These are phyloP conservation scores for Tortricodes alternella DNA, from an alignment of 2,888 invertebrate genomes.

Conservation along the genomic window DNA sequence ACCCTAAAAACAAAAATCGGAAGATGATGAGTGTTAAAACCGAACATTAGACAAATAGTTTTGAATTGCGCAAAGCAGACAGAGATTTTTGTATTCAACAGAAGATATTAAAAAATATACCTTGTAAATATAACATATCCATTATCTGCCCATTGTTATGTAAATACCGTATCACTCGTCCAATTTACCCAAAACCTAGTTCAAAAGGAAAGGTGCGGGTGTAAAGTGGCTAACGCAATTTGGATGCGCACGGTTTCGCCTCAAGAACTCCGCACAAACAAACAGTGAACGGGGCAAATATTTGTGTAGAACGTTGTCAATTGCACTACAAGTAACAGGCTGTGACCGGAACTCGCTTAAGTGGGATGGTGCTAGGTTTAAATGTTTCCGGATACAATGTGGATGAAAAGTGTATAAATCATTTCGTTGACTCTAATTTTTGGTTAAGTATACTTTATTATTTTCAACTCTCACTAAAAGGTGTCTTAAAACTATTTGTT, in stretches of 20 bases:
- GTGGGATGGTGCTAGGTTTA: neutral
- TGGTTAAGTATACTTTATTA: too few species aligned
- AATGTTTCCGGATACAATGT: conserved; percentile 2
- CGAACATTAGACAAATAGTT: too few species aligned
- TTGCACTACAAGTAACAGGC: conserved; percentile 25
- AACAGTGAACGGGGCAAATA: conserved; percentile 28
- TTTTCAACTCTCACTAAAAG: too few species aligned
- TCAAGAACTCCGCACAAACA: conserved; percentile 23
- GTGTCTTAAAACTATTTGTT: too few species aligned
- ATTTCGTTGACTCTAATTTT: too few species aligned
- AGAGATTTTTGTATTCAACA: too few species aligned
- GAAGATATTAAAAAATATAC: too few species aligned
- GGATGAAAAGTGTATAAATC: neutral
- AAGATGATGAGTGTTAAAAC: too few species aligned
- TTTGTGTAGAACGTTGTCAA: conserved; percentile 24
- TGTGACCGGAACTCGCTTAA: conserved; percentile 8
- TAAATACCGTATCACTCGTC: neutral
- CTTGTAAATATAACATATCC: too few species aligned
- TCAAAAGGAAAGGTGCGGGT: conserved; percentile 22
- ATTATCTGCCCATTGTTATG: neutral
- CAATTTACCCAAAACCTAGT: conserved; percentile 10
- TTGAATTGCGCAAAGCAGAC: too few species aligned
- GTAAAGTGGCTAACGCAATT: conserved; percentile 29
- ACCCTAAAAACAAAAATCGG: too few species aligned
- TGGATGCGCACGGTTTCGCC: conserved; percentile 28